Percentiles rank a stretch among this genome's conserved stretches.
Evolutionary conservation across 1,140 invertebrate species (phyloP).

Genomic region (Goniozus legneri): DNA sequence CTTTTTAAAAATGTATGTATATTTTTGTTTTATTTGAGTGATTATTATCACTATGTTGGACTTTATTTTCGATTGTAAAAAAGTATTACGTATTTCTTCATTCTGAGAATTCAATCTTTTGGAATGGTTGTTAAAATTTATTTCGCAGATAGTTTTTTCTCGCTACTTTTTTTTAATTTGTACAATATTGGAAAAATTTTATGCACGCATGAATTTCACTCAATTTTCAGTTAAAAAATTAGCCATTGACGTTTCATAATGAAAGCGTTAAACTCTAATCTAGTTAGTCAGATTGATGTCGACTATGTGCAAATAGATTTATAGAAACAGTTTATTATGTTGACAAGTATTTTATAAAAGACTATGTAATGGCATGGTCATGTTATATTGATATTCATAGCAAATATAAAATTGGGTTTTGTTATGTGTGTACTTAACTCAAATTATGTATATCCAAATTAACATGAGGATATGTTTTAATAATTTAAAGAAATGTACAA

Average conservation of each 20-base stretch:
- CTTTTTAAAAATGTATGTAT: background rate
- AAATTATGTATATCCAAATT: background rate
- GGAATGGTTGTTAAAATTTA: no score
- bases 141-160: no score
- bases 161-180: background rate
- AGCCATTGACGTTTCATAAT: no score
- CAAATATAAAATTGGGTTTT: constrained; percentile 5
- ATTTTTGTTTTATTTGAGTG: background rate
- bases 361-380: constrained; percentile 1
- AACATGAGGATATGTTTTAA: background rate
- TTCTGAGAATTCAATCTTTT: background rate
- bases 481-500: background rate
- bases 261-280: no score
- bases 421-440: constrained; percentile 13
- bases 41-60: background rate
- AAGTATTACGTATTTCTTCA: background rate
- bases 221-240: no score
- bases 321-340: constrained; percentile 6
- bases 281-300: constrained; percentile 12
- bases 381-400: constrained; percentile 2
- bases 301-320: constrained; percentile 9
- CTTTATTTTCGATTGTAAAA: background rate
- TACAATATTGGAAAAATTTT: no score
- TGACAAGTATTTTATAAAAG: constrained; percentile 9
- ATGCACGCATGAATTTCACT: no score